Conservation (phyloP, 2,797 vertebrate species). For the Cottoperca gobio region DNA sequence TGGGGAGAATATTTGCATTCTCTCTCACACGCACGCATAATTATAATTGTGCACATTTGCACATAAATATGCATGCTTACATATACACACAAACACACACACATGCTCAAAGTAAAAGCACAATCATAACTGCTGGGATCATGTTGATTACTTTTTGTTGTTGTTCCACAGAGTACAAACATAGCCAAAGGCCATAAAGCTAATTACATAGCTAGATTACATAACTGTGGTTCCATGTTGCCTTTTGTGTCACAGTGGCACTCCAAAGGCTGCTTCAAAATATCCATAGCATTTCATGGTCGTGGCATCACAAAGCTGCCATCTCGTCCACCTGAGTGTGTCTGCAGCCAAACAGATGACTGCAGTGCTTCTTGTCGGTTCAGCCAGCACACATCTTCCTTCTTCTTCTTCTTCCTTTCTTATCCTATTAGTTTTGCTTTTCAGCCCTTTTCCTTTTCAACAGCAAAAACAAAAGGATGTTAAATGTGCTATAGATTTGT, state of each 20-base stretch:
- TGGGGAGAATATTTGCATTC: slow-evolving; percentile 35
- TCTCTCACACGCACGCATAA: slow-evolving; percentile 1
- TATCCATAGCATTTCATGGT: slow-evolving; percentile 41
- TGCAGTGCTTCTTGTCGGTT: slow-evolving; percentile 62
- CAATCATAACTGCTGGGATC: slow-evolving; percentile 34
- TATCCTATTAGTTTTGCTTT: slow-evolving; percentile 26
- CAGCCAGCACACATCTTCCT: slow-evolving; percentile 5
- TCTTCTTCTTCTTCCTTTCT: slow-evolving; percentile 4
- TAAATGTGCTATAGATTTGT: slow-evolving; percentile 37
- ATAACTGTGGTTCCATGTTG: slow-evolving; percentile 48
- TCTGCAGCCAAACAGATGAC: slow-evolving; percentile 64
- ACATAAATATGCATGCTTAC: slow-evolving; percentile 28
- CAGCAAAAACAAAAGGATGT: slow-evolving; percentile 27
- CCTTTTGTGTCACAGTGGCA: slow-evolving; percentile 47
- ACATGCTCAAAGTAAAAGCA: slow-evolving; percentile 35
- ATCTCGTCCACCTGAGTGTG: slow-evolving; percentile 9
- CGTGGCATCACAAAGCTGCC: slow-evolving; percentile 12
- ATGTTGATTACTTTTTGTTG: slow-evolving; percentile 40
- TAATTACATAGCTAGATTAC: slow-evolving; percentile 68
- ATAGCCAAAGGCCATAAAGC: slow-evolving; percentile 57
- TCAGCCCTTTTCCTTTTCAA: slow-evolving; percentile 48
- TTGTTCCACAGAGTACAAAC: slow-evolving; percentile 61
- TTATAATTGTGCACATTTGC: slow-evolving; percentile 19
- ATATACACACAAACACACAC: slow-evolving; percentile 36
- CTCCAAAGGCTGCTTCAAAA: slow-evolving; percentile 39